These are phyloP conservation scores for Boloria selene DNA, from an alignment of 2,888 invertebrate species.

Conservation along the genomic window DNA sequence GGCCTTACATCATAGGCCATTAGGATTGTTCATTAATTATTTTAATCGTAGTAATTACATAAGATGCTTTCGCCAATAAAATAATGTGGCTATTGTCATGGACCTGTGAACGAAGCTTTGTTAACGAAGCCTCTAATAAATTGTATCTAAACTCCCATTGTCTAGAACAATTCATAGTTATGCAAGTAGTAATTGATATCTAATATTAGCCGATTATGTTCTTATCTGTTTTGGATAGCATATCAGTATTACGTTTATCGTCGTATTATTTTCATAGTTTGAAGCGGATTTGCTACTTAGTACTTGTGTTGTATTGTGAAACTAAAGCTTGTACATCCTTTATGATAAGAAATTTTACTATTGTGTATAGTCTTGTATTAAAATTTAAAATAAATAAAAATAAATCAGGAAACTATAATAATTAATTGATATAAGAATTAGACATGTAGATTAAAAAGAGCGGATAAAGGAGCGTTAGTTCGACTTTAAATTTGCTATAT, in stretches of 20 bases:
- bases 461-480: no score
- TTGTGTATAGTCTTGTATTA: no score
- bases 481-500: no score
- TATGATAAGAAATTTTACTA: no score
- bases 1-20: slow-evolving; percentile 65
- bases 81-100: slow-evolving; percentile 73
- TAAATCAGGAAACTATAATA: no score
- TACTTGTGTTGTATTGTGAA: not conserved
- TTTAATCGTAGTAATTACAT: slow-evolving; percentile 72
- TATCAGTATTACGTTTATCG: slow-evolving; percentile 27
- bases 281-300: slow-evolving; percentile 18
- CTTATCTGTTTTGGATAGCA: slow-evolving; percentile 28
- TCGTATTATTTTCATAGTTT: slow-evolving; percentile 11
- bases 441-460: no score
- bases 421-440: no score
- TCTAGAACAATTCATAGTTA: slow-evolving; percentile 35
- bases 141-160: slow-evolving; percentile 42
- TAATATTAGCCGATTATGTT: slow-evolving; percentile 37
- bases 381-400: no score
- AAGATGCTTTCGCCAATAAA: slow-evolving; percentile 75
- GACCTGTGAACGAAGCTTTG: slow-evolving; percentile 67
- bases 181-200: slow-evolving; percentile 39
- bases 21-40: slow-evolving; percentile 74
- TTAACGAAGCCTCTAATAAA: slow-evolving; percentile 48
- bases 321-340: no score